Evolutionary conservation across 2,797 vertebrate species (phyloP).

Genomic region (Toxotes lorentzi): DNA sequence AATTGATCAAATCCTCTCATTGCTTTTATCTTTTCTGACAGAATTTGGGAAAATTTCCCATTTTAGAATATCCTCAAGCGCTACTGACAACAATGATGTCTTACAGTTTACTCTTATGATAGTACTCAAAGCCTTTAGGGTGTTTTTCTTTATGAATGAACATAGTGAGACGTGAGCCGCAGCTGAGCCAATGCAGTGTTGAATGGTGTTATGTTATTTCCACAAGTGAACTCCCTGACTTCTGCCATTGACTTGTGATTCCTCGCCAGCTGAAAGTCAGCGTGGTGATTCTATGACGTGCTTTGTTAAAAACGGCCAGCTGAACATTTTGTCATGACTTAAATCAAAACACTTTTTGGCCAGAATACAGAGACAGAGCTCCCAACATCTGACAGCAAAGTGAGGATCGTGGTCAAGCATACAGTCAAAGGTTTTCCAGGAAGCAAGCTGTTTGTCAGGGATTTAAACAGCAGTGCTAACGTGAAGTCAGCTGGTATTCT

Average conservation of each 20-base stretch:
- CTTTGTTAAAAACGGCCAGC: slow-evolving; percentile 39
- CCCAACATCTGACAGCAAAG: slow-evolving; percentile 50
- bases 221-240: slow-evolving; percentile 27
- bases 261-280: slow-evolving; percentile 18
- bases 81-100: slow-evolving; percentile 4
- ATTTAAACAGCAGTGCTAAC: slow-evolving; percentile 27
- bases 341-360: slow-evolving; percentile 55
- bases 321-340: slow-evolving; percentile 42
- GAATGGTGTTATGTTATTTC: slow-evolving; percentile 16
- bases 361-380: slow-evolving; percentile 41
- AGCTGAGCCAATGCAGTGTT: slow-evolving; percentile 18
- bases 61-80: background rate
- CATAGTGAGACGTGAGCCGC: slow-evolving; percentile 1
- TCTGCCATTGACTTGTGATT: slow-evolving; percentile 29
- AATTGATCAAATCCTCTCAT: background rate
- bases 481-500: slow-evolving; percentile 33
- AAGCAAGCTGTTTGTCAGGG: slow-evolving; percentile 51
- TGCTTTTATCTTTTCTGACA: background rate
- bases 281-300: slow-evolving; percentile 25
- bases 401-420: slow-evolving; percentile 32
- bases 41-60: background rate
- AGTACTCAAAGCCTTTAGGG: background rate
- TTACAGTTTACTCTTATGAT: slow-evolving; percentile 8
- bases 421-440: slow-evolving; percentile 37
- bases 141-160: slow-evolving; percentile 3